These are phyloP conservation scores for Spongilla lacustris DNA, from an alignment of 37 sponge, comb jelly and placozoan species.

Conservation along the genomic window DNA sequence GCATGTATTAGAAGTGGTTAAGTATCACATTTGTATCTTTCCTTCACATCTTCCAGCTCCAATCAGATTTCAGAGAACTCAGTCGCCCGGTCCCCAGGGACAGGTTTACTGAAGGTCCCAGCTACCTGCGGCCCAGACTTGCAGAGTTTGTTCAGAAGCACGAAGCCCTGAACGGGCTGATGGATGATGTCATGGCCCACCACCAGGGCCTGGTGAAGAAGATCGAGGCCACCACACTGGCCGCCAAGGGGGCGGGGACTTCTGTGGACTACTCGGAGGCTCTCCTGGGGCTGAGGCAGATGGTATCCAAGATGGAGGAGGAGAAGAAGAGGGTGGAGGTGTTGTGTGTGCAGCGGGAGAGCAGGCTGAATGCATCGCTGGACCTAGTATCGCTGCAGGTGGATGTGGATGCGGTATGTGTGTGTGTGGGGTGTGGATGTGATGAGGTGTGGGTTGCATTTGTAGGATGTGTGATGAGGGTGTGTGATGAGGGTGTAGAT, in stretches of 20 bases:
- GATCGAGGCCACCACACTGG: neutral
- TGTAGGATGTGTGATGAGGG: neutral
- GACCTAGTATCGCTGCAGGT: conserved; percentile 29
- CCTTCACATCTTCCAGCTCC: neutral
- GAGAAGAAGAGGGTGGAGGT: conserved; percentile 23
- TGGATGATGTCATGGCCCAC: neutral
- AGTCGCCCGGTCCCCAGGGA: neutral
- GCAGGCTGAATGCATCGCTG: conserved; percentile 15
- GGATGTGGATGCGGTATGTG: conserved; percentile 42
- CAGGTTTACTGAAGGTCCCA: conserved; percentile 1
- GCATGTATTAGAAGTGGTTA: too few species aligned
- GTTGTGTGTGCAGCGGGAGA: conserved; percentile 35
- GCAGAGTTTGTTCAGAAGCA: neutral
- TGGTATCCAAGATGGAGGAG: conserved; percentile 4
- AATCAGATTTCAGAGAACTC: neutral
- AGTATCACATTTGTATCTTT: too few species aligned
- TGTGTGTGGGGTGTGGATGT: neutral
- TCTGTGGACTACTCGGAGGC: conserved; percentile 19
- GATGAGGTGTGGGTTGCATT: neutral
- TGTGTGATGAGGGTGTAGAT: neutral
- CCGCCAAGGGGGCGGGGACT: neutral
- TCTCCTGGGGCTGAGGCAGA: neutral
- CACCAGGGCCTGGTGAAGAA: conserved; percentile 8
- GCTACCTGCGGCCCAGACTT: neutral
- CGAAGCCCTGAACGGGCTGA: neutral